Conservation (phyloP, 2,888 invertebrate species). For the Dastarcus helophoroides region DNA sequence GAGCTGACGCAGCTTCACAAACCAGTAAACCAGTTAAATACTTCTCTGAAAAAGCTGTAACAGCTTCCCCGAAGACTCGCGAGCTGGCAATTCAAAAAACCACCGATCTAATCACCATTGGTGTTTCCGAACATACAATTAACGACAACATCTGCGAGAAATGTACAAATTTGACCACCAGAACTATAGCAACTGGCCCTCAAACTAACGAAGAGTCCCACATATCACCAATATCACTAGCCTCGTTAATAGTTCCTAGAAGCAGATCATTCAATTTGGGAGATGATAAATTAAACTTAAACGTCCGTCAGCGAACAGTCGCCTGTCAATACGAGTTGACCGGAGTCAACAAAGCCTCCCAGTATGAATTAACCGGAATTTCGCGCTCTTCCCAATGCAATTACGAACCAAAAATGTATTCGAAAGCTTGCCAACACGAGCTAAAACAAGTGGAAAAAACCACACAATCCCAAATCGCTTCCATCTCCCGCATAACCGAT, state of each 20-base stretch:
- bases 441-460: slow-evolving; percentile 24
- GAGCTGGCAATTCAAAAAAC: slow-evolving; percentile 33
- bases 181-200: slow-evolving; percentile 49
- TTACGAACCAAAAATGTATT: slow-evolving; percentile 18
- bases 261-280: slow-evolving; percentile 51
- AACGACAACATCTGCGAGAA: slow-evolving; percentile 41
- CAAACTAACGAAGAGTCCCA: slow-evolving; percentile 27
- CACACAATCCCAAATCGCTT: slow-evolving; percentile 25
- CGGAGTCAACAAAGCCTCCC: no score
- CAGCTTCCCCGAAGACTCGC: slow-evolving; percentile 28
- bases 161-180: slow-evolving; percentile 39
- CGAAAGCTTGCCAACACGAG: slow-evolving; percentile 28
- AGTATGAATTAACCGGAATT: slow-evolving; percentile 15
- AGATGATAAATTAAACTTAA: slow-evolving; percentile 40
- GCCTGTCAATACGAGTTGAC: slow-evolving; percentile 34
- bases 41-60: slow-evolving; percentile 33
- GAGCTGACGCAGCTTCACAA: slow-evolving; percentile 6
- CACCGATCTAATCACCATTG: slow-evolving; percentile 39
- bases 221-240: slow-evolving; percentile 37
- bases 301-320: slow-evolving; percentile 39
- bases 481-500: slow-evolving; percentile 25
- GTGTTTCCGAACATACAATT: slow-evolving; percentile 41
- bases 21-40: slow-evolving; percentile 13
- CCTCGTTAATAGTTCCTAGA: slow-evolving; percentile 38
- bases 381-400: slow-evolving; percentile 18